A percentile compares a stretch with the other conserved stretches of the same genome.
phyloP scores from a whole-genome alignment of 2,113 vertebrate genomes.

The Callopanchax toddi region DNA sequence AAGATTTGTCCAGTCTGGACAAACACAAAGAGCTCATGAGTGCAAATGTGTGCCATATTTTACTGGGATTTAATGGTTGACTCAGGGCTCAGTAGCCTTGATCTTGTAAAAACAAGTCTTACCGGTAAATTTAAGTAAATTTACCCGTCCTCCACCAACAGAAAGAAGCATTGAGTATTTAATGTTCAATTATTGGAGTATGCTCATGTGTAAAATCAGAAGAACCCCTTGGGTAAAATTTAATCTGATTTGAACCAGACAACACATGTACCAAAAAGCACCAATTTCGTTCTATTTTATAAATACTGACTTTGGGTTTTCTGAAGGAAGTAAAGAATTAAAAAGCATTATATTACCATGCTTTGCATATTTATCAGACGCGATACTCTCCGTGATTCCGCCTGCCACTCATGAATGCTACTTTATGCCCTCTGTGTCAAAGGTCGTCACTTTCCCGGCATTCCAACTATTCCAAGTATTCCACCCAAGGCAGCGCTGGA shows the following conservation, averaged over 20 bases:
- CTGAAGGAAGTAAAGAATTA: conserved; percentile 27
- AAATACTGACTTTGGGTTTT: conserved; percentile 47
- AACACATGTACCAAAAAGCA: conserved; percentile 47
- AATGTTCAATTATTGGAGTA: conserved; percentile 61
- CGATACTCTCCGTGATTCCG: conserved; percentile 7
- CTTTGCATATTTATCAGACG: conserved; percentile 8
- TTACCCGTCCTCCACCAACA: neutral
- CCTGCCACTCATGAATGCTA: conserved; percentile 21
- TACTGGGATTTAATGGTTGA: too few species aligned
- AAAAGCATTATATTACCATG: conserved; percentile 15
- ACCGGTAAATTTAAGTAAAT: too few species aligned
- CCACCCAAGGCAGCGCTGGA: conserved; percentile 37
- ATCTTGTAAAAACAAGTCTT: conserved; percentile 12
- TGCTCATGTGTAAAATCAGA: conserved; percentile 52
- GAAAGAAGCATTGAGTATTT: conserved; percentile 37
- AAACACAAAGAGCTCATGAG: conserved; percentile 32
- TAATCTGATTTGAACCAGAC: conserved; percentile 68
- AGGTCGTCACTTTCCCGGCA: conserved; percentile 49
- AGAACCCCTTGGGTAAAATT: conserved; percentile 34
- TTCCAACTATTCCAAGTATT: conserved; percentile 50
- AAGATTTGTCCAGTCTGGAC: conserved; percentile 1
- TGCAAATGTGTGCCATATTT: conserved; percentile 2
- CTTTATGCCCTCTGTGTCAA: conserved; percentile 53
- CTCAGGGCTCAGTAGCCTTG: conserved; percentile 13
- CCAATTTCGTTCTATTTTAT: conserved; percentile 53